Base-by-base conservation (phyloP, 1,140 invertebrate genomes). In the Akabosia matsudoensis region DNA sequence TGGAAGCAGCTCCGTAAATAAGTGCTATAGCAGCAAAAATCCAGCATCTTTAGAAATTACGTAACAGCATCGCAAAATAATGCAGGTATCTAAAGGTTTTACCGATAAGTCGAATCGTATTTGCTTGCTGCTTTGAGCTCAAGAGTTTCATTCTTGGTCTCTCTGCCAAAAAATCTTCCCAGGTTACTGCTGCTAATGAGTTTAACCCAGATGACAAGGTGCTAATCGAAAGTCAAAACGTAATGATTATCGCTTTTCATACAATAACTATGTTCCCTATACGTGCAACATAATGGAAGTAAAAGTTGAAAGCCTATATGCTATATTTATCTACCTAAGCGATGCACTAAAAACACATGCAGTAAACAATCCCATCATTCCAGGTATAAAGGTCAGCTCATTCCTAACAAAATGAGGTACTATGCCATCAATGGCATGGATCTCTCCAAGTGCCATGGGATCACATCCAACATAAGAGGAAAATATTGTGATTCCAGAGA, bases 201-300 rank as follows among this genome's bases (percentile, higher is more conserved):
- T 87, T 88, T 16, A 87, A 78, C 0, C 86, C 85, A 10, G 87
- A 87, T 1, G 86, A 87, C 4, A 87, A 80, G 3, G 87, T 87
- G 78, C 87, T 71, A 56, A 67, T 64, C 33, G 13, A 31, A 31
- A n/a, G 33, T 67, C 33, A 72, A 45, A 45, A 51, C 7, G n/a
- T 51, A 14, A 72, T 14, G 14, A 72, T 72, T 70, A 70, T 70
- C 31, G 31, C 13, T 45, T 45, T n/a, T n/a, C n/a, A n/a, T n/a
- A n/a, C n/a, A 45, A 18, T 24, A 4, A 13, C 31, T 67, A 76
- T 71, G 30, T 10, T 10, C 28, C n/a, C n/a, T 30, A 71, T 33
- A 4, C 28, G 13, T 34, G 33, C 22, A 70, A 26, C 67, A n/a
- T n/a, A n/a, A n/a, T 14, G 14, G 26, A 45, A 22, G 22, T 74